Conservation (phyloP, 2,113 vertebrate genomes). For the Chloropsis cyanopogon region DNA sequence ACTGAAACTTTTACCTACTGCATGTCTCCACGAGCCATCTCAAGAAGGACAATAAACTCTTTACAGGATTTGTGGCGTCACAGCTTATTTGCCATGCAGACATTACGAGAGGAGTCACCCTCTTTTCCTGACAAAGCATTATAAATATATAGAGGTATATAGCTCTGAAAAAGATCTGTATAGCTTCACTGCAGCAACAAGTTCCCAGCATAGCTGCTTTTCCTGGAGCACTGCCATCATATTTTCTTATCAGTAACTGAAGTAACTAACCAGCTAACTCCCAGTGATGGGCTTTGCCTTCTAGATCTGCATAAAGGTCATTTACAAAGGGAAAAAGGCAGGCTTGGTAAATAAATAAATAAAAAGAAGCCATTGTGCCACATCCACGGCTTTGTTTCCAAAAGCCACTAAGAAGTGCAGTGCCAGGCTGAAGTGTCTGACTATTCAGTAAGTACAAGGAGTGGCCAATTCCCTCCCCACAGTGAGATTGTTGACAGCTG, state of each 20-base stretch:
- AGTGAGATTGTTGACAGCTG: slow-evolving; percentile 1
- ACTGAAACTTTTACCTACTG: background rate
- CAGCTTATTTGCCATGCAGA: background rate
- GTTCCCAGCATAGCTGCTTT: slow-evolving; percentile 13
- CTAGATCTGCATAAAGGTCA: slow-evolving; percentile 38
- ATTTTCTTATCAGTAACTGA: slow-evolving; percentile 42
- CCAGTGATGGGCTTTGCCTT: slow-evolving; percentile 28
- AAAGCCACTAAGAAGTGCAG: background rate
- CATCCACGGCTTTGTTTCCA: background rate
- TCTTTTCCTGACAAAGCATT: background rate
- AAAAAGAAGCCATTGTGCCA: background rate
- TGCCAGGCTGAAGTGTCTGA: background rate
- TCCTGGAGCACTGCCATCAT: slow-evolving; percentile 1
- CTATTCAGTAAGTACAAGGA: background rate
- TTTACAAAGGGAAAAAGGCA: background rate
- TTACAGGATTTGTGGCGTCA: background rate
- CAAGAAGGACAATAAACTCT: background rate
- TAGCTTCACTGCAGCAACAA: background rate
- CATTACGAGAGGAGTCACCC: background rate
- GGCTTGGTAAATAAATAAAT: background rate
- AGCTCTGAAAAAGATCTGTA: background rate
- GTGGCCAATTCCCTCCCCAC: background rate
- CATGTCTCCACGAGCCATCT: background rate
- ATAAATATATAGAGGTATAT: background rate
- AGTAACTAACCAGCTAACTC: slow-evolving; percentile 32